Percentiles rank a stretch among this genome's conserved stretches.
These are phyloP conservation scores for Asobara japonica DNA, from an alignment of 1,140 invertebrate species.

Conservation along the genomic window DNA sequence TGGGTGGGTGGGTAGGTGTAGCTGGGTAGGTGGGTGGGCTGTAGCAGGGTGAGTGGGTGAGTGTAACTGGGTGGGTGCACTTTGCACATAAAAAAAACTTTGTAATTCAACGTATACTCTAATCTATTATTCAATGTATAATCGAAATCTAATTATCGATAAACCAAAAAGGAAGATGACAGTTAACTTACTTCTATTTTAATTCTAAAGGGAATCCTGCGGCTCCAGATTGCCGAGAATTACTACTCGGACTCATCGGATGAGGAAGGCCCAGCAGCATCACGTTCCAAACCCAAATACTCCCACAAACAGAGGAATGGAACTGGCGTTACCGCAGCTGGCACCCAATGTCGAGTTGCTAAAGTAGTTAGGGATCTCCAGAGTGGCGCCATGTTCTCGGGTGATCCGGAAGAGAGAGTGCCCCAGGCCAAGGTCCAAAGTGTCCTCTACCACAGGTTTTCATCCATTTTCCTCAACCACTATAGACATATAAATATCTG, in stretches of 20 bases:
- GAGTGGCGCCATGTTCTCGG: slow-evolving; percentile 68
- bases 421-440: slow-evolving; percentile 49
- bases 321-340: slow-evolving; percentile 21
- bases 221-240: slow-evolving; percentile 87
- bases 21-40: too few relatives aligned
- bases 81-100: too few relatives aligned
- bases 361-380: slow-evolving; percentile 70
- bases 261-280: slow-evolving; percentile 71
- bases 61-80: too few relatives aligned
- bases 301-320: slow-evolving; percentile 65
- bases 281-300: slow-evolving; percentile 72
- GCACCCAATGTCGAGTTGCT: slow-evolving; percentile 64
- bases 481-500: too few relatives aligned
- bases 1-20: too few relatives aligned
- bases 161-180: too few relatives aligned
- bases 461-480: too few relatives aligned
- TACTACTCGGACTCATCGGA: slow-evolving; percentile 89
- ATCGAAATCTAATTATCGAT: too few relatives aligned
- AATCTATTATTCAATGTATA: too few relatives aligned
- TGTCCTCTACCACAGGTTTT: slow-evolving; percentile 53
- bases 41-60: too few relatives aligned
- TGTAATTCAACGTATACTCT: too few relatives aligned
- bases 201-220: slow-evolving; percentile 80
- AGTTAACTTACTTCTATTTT: too few relatives aligned
- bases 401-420: slow-evolving; percentile 33